Evolutionary conservation across 2,113 vertebrate species (phyloP), one percentile per base, ranked within the genome.

Genomic region (Laterallus jamaicensis): DNA sequence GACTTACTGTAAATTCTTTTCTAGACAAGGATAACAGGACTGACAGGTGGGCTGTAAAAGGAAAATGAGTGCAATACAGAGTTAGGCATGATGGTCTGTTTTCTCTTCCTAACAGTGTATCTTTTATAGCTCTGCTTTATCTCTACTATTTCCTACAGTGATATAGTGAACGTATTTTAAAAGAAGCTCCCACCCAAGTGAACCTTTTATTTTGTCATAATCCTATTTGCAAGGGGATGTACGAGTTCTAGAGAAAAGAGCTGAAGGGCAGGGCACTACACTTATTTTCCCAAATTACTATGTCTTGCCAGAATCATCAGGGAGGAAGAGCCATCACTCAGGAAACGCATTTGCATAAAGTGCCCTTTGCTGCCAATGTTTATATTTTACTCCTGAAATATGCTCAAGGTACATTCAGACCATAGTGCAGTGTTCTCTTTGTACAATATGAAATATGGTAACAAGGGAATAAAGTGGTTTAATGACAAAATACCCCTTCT

Each of bases 21-120:
- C 83, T 84, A 86, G 77, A 85, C 69, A 85, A 92, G 35, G 50
- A 50, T 90, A 96, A 92, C 69, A 82, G 69, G 66, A 84, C 86
- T 96, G 88, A 92, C 90, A 92, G 92, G 95, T 92, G 80, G 86
- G 77, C 66, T 95, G 74, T 88, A 94, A 92, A 93, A 87, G 80
- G 91, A 90, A 88, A 95, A 87, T 26, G 11, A 91, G 44, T 31
- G 62, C 55, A 94, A 29, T 80, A 84, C 14, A 91, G 83, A 92
- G 58, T 69, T 68, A 76, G 54, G 77, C 77, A 52, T 24, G 50
- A 76, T 75, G 69, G 60, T 79, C 80, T 94, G 77, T 84, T 93
- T 92, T 75, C 47, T 71, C 44, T 70, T 95, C 64, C 39, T 79
- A 6, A 60, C 85, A 91, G 31, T 24, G 21, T 59, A 19, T 40